Percentiles rank a stretch among this genome's conserved stretches.
Conservation (phyloP, 2,113 vertebrate genomes). For the Xyliphius kryptos region DNA sequence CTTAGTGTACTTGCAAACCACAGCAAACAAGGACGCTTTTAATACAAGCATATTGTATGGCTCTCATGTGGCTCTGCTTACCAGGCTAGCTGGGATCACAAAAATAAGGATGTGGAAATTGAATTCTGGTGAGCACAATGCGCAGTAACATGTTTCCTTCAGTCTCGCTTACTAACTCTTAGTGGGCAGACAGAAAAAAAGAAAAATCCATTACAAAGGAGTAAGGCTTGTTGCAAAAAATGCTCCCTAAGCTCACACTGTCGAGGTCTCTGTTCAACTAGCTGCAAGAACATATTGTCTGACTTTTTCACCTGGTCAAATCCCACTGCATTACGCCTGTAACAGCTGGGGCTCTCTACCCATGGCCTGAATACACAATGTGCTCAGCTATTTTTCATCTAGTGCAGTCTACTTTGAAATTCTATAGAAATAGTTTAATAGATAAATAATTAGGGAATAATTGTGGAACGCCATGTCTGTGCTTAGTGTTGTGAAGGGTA, state of each 20-base stretch:
- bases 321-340: constrained; percentile 53
- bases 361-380: constrained; percentile 44
- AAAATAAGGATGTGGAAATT: constrained; percentile 42
- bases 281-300: constrained; percentile 58
- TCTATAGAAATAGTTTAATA: no score
- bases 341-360: constrained; percentile 15
- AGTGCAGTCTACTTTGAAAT: no score
- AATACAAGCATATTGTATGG: constrained; percentile 30
- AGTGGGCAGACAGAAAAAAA: no score
- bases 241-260: constrained; percentile 51
- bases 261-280: constrained; percentile 54
- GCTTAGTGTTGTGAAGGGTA: no score
- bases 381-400: no score
- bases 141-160: constrained; percentile 54
- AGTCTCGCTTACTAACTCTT: constrained; percentile 58
- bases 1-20: constrained; percentile 15
- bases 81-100: constrained; percentile 26
- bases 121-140: constrained; percentile 40
- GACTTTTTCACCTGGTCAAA: constrained; percentile 64
- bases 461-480: no score
- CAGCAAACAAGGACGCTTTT: constrained; percentile 8
- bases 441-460: no score
- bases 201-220: constrained; percentile 62
- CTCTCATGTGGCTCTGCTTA: constrained; percentile 33
- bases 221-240: constrained; percentile 53